phyloP scores from a whole-genome alignment of 2,797 vertebrate genomes.

The Tragopan temminckii region DNA sequence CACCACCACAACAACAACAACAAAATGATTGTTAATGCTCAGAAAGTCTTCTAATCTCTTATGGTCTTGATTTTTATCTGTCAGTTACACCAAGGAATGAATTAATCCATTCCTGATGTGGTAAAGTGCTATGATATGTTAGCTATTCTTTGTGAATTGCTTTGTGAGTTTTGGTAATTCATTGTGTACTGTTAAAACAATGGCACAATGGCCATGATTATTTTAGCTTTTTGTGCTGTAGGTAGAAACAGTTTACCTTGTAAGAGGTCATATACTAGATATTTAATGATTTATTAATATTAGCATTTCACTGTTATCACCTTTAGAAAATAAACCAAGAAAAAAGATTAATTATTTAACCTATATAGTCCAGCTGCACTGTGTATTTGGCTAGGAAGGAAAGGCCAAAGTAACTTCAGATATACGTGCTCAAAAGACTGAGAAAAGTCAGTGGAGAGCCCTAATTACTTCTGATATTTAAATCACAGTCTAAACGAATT shows the following conservation, averaged over 20 bases:
- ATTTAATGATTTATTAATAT: neutral
- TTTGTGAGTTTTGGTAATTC: neutral
- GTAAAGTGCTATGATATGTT: neutral
- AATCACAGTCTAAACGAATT: neutral
- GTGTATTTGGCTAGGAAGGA: neutral
- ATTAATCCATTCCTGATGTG: neutral
- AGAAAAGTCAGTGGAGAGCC: neutral
- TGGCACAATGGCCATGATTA: neutral
- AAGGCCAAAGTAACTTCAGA: neutral
- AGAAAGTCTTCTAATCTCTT: neutral
- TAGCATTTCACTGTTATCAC: neutral
- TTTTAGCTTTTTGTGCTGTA: neutral
- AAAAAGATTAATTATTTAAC: neutral
- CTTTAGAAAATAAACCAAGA: neutral
- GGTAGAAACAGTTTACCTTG: neutral
- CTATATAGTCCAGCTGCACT: neutral
- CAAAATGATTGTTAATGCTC: neutral
- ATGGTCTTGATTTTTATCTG: slow-evolving; percentile 58
- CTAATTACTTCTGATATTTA: neutral
- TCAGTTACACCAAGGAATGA: neutral
- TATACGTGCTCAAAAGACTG: neutral
- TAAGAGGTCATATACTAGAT: neutral
- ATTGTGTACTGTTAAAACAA: neutral
- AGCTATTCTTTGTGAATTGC: slow-evolving; percentile 8
- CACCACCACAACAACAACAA: neutral